Base-by-base conservation (phyloP, 2,888 invertebrate species). In the Dascillus cervinus region DNA sequence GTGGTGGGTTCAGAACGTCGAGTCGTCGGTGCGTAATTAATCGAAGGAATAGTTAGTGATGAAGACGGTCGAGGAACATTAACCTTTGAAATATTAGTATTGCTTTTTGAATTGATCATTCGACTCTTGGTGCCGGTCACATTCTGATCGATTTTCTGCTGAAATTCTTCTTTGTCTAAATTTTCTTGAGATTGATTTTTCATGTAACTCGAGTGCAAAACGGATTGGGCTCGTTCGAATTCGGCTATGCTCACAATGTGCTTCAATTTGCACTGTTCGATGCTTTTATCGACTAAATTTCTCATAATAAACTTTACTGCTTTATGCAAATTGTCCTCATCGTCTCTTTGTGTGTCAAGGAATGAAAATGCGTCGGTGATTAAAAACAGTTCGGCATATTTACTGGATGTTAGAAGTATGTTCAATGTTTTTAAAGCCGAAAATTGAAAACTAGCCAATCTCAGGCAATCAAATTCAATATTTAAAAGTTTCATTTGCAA, bases 341-440 rank as follows among this genome's bases (percentile, higher is more conserved):
- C 34, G n/a, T 46, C 46, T 17, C 25, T 26, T 14, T 32, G 26
- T 17, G 37, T 27, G 39, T 38, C 26, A 49, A 49, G 5, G 35
- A 23, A 28, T 4, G 48, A 43, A 11, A 44, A 43, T 11, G 49
- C 51, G 28, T 68, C 64, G 1, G 70, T 69, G 4, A 73, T 66
- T 4, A 75, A 55, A 32, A 75, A 60, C 46, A 73, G 56, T 50
- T 76, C 75, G 0, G 70, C 64, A 47, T 72, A 75, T 29, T 67
- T 65, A 17, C 66, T 67, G 28, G 70, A 68, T 20, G 69, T 67
- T 12, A 77, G 51, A 14, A 77, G 60, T 3, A 65, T 56, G 30
- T 66, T 64, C 9, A 77, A 53, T 3, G 70, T 61, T 51, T 76
- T 75, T 37, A 77, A 55, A 2, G 76, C 72, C 2, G 71, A 64